Evolutionary conservation across 2,888 invertebrate species (phyloP), one percentile per base, ranked within the genome.

Genomic region (Meteorus cinctellus): DNA sequence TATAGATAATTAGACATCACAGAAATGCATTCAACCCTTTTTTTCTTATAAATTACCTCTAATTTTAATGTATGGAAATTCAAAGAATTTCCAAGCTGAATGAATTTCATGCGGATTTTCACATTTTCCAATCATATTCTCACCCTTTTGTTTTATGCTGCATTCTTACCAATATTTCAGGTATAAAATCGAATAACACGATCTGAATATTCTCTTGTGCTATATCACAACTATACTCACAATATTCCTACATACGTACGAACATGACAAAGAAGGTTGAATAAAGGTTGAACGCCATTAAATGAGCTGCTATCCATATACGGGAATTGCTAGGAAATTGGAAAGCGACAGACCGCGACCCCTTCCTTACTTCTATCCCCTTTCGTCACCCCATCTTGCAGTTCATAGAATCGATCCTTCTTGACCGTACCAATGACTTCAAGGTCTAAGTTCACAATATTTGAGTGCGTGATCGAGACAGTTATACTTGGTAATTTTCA

Each of bases 271-370:
- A 31, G 19, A 48, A 67, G 10, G 19, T 27, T 19, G 72, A 59
- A 74, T 79, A 77, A 77, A 80, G 80, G 81, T 79, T 83, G 80
- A 73, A 79, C 78, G 83, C 80, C 79, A 78, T 78, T 62, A 72
- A 77, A 55, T 67, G 24, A 72, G 60, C 14, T 10, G 66, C 69
- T 60, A 75, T 72, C 69, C 63, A 41, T 41, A 41, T 41, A 68
- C 82, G 86, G 86, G 86, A 84, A 87, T 87, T 85, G 81, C 76
- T 80, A 78, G 86, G 85, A 87, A 86, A 87, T 85, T 82, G 81
- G 83, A 83, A 83, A 83, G 78, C 79, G 72, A 45, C 76, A 24
- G 10, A 10, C 60, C 41, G 24, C 41, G 60, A 70, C 60, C 55
- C 41, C 59, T 45, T 67, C 66, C 66, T 19, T 34, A 14, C 45